phyloP scores from a whole-genome alignment of 2,888 invertebrate genomes.

The Heliconius erato region DNA sequence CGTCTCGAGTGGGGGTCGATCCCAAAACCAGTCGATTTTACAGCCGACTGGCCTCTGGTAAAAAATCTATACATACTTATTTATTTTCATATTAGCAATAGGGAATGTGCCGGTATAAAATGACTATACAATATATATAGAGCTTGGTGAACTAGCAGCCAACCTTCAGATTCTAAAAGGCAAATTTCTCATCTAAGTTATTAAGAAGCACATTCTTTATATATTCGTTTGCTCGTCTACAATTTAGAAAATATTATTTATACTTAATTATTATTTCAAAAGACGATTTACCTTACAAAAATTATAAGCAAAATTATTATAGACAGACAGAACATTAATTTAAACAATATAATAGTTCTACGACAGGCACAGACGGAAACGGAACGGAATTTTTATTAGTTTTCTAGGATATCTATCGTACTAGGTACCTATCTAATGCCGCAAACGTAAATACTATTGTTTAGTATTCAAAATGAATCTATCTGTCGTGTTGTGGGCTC shows the following conservation, averaged over 20 bases:
- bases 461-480: constrained; percentile 70
- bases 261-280: background rate
- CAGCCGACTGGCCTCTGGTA: no score
- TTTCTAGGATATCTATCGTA: constrained; percentile 28
- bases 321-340: background rate
- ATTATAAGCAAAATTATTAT: background rate
- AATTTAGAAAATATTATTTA: background rate
- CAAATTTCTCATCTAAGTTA: background rate
- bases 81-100: no score
- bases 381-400: constrained; percentile 13
- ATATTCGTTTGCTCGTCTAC: no score
- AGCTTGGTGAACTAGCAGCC: no score
- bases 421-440: constrained; percentile 32
- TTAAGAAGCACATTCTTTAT: background rate
- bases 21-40: no score
- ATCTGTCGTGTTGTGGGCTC: constrained; percentile 62
- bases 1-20: no score
- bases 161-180: no score
- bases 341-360: background rate
- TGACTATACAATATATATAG: no score
- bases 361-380: constrained; percentile 7
- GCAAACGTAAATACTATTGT: constrained; percentile 62
- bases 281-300: background rate
- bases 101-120: no score
- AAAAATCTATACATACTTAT: no score